A percentile compares a stretch with the other conserved stretches of the same genome.
phyloP scores from a whole-genome alignment of 2,797 vertebrate species.

The Brachymystax lenok region DNA sequence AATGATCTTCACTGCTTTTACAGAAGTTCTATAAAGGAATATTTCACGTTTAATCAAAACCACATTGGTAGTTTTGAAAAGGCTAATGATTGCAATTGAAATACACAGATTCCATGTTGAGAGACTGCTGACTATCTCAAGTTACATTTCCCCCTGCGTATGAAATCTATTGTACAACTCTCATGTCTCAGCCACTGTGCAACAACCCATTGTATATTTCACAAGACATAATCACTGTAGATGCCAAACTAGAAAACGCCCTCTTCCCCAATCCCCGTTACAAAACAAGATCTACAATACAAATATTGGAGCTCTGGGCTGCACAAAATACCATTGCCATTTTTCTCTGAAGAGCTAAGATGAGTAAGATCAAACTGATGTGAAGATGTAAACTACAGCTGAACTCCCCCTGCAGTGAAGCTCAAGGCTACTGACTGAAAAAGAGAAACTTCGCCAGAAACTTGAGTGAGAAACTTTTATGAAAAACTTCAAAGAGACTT shows the following conservation, averaged over 20 bases:
- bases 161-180: conserved; percentile 72
- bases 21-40: conserved; percentile 74
- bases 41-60: conserved; percentile 75
- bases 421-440: conserved; percentile 20
- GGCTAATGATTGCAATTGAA: conserved; percentile 72
- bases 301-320: neutral
- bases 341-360: neutral
- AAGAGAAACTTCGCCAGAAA: conserved; percentile 29
- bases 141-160: conserved; percentile 68
- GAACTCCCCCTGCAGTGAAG: neutral
- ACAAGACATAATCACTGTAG: neutral
- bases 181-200: conserved; percentile 29
- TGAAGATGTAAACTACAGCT: neutral
- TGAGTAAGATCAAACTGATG: neutral
- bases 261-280: neutral
- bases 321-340: neutral
- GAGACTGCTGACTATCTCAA: conserved; percentile 75
- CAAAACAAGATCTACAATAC: neutral
- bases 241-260: neutral
- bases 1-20: conserved; percentile 76
- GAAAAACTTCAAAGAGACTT: conserved; percentile 40
- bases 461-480: conserved; percentile 41
- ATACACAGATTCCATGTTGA: conserved; percentile 72
- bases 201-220: neutral
- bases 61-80: conserved; percentile 55